Base-by-base conservation (phyloP, 2,113 vertebrate species). In the Chroicocephalus ridibundus region DNA sequence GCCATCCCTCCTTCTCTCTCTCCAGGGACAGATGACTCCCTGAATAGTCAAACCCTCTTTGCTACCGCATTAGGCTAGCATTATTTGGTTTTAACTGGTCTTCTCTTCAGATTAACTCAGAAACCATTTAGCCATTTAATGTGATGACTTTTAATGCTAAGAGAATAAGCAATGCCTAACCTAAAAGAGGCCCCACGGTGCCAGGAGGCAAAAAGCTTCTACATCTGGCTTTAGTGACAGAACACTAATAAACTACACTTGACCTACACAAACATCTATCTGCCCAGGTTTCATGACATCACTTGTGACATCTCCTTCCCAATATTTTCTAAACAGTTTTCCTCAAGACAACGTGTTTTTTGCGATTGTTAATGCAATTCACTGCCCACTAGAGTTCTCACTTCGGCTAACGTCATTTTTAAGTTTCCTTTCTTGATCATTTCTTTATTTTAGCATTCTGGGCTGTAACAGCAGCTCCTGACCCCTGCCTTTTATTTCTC, bases 101-200 rank as follows among this genome's bases (percentile, higher is more conserved):
- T 72, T 64, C 65, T 71, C 42, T 77, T 57, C 52, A 54, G 9
- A 82, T 12, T 27, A 84, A 46, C 24, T 54, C 55, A 71, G 32
- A 62, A 91, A 60, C 7, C 14, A 46, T 32, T 54, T 18, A 70
- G 27, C 15, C 24, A 60, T 54, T 62, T 26, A 14, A 58, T 5
- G 25, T 15, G 15, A 55, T 13, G n/a, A 68, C 40, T 70, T 0
- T 0, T 6, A 44, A 79, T 4, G 15, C 20, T 9, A 44, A 55
- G 27, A 79, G 14, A 76, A 66, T 4, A 62, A 51, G 64, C 38
- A 70, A 38, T 25, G 16, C 6, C 42, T 47, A 54, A 68, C 18
- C 24, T 61, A 21, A 42, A 70, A 64, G 32, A 36, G 10, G 16
- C 11, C 55, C 49, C 51, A 61, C 31, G 26, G 25, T 81, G 15